Conservation (phyloP, 1,140 invertebrate species). For the Polypedilum pembai region DNA sequence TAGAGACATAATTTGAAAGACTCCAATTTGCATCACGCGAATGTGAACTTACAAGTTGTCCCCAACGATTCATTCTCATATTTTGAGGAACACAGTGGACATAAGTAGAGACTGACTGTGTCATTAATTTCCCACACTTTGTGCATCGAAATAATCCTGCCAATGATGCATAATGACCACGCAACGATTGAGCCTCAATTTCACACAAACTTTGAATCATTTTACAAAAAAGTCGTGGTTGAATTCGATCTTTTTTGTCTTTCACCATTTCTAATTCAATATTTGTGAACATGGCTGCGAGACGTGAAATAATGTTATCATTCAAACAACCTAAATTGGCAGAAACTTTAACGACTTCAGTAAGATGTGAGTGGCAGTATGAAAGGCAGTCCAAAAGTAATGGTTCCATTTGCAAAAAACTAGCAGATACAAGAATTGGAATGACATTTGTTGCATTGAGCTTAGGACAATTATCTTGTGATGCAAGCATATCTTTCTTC, state of each 20-base stretch:
- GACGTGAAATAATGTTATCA: conserved; percentile 59
- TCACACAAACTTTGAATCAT: conserved; percentile 67
- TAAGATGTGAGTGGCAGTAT: conserved; percentile 71
- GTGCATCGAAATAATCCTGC: conserved; percentile 63
- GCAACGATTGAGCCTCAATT: conserved; percentile 57
- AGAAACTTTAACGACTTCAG: conserved; percentile 67
- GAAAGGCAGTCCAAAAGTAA: conserved; percentile 72
- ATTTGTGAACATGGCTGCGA: conserved; percentile 74
- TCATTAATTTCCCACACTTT: conserved; percentile 49
- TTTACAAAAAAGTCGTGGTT: conserved; percentile 73
- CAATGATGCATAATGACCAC: conserved; percentile 71
- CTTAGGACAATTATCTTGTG: conserved; percentile 59
- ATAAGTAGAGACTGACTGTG: conserved; percentile 54
- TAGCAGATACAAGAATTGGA: conserved; percentile 85
- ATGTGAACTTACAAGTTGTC: conserved; percentile 60
- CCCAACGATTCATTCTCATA: conserved; percentile 61
- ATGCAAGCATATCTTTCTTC: conserved; percentile 57
- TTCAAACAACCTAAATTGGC: conserved; percentile 75
- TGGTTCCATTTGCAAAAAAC: conserved; percentile 86
- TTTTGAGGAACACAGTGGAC: conserved; percentile 59
- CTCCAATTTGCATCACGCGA: conserved; percentile 70
- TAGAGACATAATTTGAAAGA: conserved; percentile 70
- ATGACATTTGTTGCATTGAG: conserved; percentile 79
- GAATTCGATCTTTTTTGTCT: conserved; percentile 76
- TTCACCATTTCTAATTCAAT: conserved; percentile 65